These are phyloP conservation scores for Sebastes dallii DNA, from an alignment of 2,797 vertebrate species.

Conservation along the genomic window DNA sequence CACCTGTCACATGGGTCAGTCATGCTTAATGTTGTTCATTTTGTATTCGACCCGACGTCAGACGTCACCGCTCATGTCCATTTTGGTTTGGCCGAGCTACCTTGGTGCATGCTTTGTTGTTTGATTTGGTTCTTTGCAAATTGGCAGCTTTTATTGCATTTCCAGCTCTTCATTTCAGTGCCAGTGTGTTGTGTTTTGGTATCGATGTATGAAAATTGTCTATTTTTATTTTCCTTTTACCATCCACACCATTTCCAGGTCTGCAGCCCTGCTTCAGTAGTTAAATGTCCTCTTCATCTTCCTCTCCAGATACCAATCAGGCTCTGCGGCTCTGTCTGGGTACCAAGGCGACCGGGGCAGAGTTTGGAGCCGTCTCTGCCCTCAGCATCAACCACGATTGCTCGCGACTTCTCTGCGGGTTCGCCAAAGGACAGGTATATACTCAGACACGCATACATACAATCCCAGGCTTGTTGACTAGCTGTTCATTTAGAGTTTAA, in stretches of 20 bases:
- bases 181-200: constrained; percentile 6
- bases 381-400: constrained; percentile 97
- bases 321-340: constrained; percentile 94
- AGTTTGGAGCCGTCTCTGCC: constrained; percentile 95
- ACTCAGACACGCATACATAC: neutral
- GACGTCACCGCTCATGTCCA: neutral
- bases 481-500: neutral
- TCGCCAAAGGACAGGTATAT: constrained; percentile 95
- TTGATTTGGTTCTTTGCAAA: neutral
- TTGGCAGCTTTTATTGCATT: neutral
- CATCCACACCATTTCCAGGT: neutral
- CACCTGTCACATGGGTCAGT: constrained; percentile 11
- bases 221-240: neutral
- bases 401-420: constrained; percentile 94
- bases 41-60: neutral
- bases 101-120: constrained; percentile 47
- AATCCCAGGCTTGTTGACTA: neutral
- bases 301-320: constrained; percentile 90
- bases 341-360: constrained; percentile 90
- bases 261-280: neutral
- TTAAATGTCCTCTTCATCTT: neutral
- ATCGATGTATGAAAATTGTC: neutral
- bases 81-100: constrained; percentile 8
- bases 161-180: constrained; percentile 5
- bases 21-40: neutral